Evolutionary conservation across 2,888 invertebrate species (phyloP).

Genomic region (Drepanosiphum platanoidis): DNA sequence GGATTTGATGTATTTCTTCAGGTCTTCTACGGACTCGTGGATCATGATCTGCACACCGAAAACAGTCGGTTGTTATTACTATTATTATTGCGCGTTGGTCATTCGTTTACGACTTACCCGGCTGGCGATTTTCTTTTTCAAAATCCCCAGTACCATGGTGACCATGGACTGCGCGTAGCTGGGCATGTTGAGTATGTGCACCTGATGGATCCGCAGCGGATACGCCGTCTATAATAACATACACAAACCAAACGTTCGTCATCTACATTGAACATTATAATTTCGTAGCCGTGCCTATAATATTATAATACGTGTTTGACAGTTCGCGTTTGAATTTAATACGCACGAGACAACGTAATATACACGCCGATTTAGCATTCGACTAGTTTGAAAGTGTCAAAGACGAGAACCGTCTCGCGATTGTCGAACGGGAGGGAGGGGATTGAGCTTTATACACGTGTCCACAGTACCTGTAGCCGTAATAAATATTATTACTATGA

Average conservation of each 20-base stretch:
- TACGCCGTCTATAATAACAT: slow-evolving; percentile 32
- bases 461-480: too few relatives aligned
- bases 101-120: slow-evolving; percentile 3
- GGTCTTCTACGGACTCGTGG: slow-evolving; percentile 4
- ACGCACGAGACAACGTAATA: too few relatives aligned
- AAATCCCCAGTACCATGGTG: slow-evolving; percentile 10
- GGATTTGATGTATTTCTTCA: slow-evolving; percentile 20
- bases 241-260: background rate
- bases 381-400: too few relatives aligned
- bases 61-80: background rate
- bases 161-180: slow-evolving; percentile 42
- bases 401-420: too few relatives aligned
- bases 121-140: slow-evolving; percentile 50
- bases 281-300: too few relatives aligned
- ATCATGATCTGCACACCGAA: slow-evolving; percentile 18
- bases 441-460: too few relatives aligned
- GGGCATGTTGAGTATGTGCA: slow-evolving; percentile 46
- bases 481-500: too few relatives aligned
- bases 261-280: background rate
- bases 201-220: slow-evolving; percentile 47
- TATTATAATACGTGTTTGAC: too few relatives aligned
- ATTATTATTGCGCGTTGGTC: background rate
- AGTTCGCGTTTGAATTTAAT: too few relatives aligned
- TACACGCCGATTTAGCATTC: too few relatives aligned
- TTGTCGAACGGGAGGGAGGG: too few relatives aligned